phyloP scores from a whole-genome alignment of 2,113 vertebrate genomes.

The Pachycephala philippinensis region DNA sequence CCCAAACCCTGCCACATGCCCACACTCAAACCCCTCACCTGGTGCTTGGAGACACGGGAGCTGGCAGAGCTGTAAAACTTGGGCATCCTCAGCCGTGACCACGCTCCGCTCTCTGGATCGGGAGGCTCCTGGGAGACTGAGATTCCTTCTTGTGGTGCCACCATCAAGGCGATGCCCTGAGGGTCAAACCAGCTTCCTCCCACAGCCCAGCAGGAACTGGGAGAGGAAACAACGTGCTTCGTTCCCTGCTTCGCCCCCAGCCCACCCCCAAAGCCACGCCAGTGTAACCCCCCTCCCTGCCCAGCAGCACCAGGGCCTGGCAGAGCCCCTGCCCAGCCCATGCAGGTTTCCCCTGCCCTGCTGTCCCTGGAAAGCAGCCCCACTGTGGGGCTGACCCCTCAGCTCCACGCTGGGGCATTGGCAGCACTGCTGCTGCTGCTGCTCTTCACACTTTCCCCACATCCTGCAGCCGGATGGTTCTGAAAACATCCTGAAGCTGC shows the following conservation, averaged over 20 bases:
- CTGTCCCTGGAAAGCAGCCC: not conserved
- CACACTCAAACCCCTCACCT: not conserved
- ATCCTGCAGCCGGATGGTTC: not conserved
- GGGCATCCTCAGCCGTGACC: not conserved
- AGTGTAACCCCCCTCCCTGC: rapidly evolving
- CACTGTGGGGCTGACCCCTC: not conserved
- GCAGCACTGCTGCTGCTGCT: not conserved
- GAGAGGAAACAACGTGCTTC: not conserved
- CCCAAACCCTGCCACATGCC: not conserved
- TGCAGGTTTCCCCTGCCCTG: rapidly evolving
- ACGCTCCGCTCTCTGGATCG: rapidly evolving
- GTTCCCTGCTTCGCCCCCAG: not conserved
- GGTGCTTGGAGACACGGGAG: not conserved
- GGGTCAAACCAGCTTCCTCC: not conserved
- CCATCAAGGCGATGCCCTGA: not conserved
- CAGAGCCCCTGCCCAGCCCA: rapidly evolving
- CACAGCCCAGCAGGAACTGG: not conserved
- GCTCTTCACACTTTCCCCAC: not conserved
- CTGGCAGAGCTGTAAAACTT: not conserved
- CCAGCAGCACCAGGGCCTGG: not conserved
- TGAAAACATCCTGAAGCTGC: not conserved
- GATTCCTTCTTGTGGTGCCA: not conserved
- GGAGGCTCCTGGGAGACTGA: not conserved
- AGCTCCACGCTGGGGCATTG: rapidly evolving
- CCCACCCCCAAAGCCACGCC: not conserved